Conservation (phyloP, 2,888 invertebrate species). For the Gari tellinella region DNA sequence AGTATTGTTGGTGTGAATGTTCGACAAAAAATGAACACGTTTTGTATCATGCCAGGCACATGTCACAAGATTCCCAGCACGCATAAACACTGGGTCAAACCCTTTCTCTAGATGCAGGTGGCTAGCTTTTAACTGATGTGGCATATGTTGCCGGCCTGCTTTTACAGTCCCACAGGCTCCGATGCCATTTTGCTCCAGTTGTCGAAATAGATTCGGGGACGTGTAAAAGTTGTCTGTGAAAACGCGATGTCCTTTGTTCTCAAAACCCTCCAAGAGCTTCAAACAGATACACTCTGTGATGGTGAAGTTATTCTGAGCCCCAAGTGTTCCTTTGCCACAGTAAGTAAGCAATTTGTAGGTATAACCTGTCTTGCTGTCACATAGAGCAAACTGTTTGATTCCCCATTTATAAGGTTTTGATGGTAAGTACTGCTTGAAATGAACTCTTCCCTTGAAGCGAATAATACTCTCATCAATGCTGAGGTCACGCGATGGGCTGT, state of each 20-base stretch:
- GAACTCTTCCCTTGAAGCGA: slow-evolving; percentile 37
- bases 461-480: slow-evolving; percentile 46
- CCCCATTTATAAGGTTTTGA: slow-evolving; percentile 38
- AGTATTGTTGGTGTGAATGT: slow-evolving; percentile 10
- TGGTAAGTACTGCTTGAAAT: slow-evolving; percentile 36
- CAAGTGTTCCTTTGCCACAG: slow-evolving; percentile 13
- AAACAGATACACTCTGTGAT: slow-evolving; percentile 36
- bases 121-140: slow-evolving; percentile 24
- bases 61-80: slow-evolving; percentile 34
- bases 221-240: slow-evolving; percentile 47
- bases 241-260: slow-evolving; percentile 36
- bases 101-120: slow-evolving; percentile 36
- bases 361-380: slow-evolving; percentile 32
- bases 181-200: slow-evolving; percentile 21
- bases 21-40: slow-evolving; percentile 39
- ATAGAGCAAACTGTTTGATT: slow-evolving; percentile 30
- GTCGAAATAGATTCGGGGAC: slow-evolving; percentile 19
- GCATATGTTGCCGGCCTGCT: slow-evolving; percentile 39
- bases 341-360: slow-evolving; percentile 16
- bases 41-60: slow-evolving; percentile 62
- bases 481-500: slow-evolving; percentile 15
- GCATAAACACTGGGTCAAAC: slow-evolving; percentile 57
- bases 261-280: slow-evolving; percentile 29
- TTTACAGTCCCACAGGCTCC: slow-evolving; percentile 49
- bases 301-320: background rate